Evolutionary conservation across 2,113 vertebrate species (phyloP).

Genomic region (Leucoraja erinaceus): DNA sequence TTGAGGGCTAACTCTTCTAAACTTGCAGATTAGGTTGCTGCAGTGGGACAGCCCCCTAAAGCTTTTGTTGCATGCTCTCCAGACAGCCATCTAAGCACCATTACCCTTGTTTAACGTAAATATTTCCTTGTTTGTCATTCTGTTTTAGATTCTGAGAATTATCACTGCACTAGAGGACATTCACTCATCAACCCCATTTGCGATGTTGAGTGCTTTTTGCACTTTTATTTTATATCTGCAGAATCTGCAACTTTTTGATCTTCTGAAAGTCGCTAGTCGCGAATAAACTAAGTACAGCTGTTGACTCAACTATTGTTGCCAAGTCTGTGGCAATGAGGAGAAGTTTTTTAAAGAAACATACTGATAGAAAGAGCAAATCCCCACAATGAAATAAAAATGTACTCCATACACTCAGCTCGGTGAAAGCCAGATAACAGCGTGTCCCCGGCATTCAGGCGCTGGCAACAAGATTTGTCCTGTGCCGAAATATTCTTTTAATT

Average conservation of each 20-base stretch:
- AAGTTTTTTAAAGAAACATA: not conserved
- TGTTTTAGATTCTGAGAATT: not conserved
- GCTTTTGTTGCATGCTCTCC: no score
- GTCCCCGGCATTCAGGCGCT: not conserved
- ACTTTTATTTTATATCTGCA: no score
- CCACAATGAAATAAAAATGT: not conserved
- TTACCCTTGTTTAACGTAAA: not conserved
- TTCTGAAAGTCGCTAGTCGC: not conserved
- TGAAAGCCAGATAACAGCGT: not conserved
- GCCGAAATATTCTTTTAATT: conserved; percentile 7
- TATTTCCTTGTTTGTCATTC: not conserved
- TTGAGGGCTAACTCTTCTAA: no score
- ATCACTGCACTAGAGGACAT: no score
- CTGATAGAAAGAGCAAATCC: not conserved
- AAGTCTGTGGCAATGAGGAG: not conserved
- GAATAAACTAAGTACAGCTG: not conserved
- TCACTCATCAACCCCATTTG: no score
- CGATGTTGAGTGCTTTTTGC: no score
- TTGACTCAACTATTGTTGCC: not conserved
- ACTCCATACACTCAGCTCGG: not conserved
- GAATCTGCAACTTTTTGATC: no score
- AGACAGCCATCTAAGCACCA: not conserved
- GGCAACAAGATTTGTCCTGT: not conserved
- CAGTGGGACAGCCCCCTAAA: no score
- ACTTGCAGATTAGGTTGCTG: not conserved